Percentiles rank a stretch among this genome's conserved stretches.
phyloP scores from a whole-genome alignment of 2,888 invertebrate species.

The Cremastobaeus sp. region DNA sequence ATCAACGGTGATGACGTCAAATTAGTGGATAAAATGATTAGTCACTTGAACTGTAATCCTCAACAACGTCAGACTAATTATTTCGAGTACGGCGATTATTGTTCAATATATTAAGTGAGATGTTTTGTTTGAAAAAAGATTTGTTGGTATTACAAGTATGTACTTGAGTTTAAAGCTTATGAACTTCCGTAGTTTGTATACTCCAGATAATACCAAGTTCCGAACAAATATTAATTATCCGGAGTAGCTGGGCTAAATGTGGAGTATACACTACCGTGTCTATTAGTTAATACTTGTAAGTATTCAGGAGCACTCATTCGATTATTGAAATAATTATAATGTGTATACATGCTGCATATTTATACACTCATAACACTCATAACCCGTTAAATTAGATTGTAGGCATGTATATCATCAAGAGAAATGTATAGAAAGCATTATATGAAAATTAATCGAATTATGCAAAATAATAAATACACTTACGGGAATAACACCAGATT shows the following conservation, averaged over 20 bases:
- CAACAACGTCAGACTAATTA: no score
- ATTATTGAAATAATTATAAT: conserved; percentile 28
- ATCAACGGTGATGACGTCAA: neutral
- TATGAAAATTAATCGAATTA: no score
- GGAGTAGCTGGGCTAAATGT: conserved; percentile 27
- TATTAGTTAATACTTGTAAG: conserved; percentile 28
- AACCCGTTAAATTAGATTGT: no score
- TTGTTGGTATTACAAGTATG: conserved; percentile 3
- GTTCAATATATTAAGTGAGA: no score
- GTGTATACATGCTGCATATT: conserved; percentile 6
- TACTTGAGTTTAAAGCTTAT: conserved; percentile 24
- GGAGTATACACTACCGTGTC: conserved; percentile 37
- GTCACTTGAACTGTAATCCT: neutral
- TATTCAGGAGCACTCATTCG: conserved; percentile 25
- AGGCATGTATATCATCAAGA: no score
- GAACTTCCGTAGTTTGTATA: conserved; percentile 17
- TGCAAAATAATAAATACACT: no score
- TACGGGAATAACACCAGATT: no score
- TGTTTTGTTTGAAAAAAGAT: conserved; percentile 19
- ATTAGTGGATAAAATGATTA: neutral
- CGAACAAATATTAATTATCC: conserved; percentile 41
- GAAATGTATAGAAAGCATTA: no score
- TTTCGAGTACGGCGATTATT: no score
- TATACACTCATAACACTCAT: no score
- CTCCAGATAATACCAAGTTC: conserved; percentile 37